A percentile compares a stretch with the other conserved stretches of the same genome.
Conservation (phyloP, 2,113 vertebrate genomes). For the Anthoscopus minutus region DNA sequence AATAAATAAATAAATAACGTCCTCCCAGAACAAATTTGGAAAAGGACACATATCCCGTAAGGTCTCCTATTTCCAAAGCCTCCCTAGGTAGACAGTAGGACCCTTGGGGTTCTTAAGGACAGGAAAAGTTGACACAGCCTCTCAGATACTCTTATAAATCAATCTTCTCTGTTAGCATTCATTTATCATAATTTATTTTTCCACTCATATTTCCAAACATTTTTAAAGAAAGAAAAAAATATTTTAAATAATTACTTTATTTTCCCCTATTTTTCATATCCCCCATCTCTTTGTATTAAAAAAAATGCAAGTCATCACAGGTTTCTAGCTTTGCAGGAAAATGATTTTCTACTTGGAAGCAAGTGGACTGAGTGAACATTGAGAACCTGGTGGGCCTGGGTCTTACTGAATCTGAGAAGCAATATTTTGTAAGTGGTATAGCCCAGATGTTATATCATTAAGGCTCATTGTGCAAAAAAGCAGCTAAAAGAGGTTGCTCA, state of each 20-base stretch:
- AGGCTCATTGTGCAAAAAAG: not conserved
- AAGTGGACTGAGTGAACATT: not conserved
- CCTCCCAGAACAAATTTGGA: not conserved
- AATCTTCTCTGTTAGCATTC: not conserved
- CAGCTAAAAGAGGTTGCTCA: not conserved
- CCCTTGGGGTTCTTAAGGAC: not conserved
- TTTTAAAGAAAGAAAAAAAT: not conserved
- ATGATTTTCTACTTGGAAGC: not conserved
- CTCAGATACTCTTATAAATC: not conserved
- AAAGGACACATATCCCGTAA: not conserved
- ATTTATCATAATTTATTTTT: not conserved
- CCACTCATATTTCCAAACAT: not conserved
- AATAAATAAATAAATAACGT: conserved; percentile 43
- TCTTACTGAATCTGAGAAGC: not conserved
- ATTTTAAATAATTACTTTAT: not conserved
- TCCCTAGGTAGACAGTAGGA: not conserved
- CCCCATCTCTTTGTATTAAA: not conserved
- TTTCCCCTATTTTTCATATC: not conserved
- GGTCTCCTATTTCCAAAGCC: not conserved
- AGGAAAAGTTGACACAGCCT: not conserved
- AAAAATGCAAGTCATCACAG: not conserved
- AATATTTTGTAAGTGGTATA: not conserved
- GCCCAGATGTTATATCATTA: not conserved
- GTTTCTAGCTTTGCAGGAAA: not conserved
- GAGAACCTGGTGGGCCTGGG: not conserved